These are phyloP conservation scores for Jaculus jaculus DNA, from an alignment of 2,113 vertebrate species.

Conservation along the genomic window DNA sequence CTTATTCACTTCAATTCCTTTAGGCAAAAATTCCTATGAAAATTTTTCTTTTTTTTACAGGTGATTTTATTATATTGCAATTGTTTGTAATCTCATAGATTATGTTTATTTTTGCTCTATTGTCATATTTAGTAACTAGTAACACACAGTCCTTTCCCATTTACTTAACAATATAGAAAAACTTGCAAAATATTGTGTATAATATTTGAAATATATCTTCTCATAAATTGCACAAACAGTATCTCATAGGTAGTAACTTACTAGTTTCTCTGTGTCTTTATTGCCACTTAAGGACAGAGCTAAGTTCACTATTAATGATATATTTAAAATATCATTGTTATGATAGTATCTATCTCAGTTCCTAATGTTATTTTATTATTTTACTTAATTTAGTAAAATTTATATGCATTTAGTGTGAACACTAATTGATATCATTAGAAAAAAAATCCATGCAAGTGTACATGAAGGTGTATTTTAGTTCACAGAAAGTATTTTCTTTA, in stretches of 20 bases:
- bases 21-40: background rate
- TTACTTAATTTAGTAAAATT: background rate
- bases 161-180: background rate
- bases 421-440: background rate
- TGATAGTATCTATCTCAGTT: background rate
- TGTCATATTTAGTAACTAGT: background rate
- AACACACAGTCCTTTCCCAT: background rate
- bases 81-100: background rate
- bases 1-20: background rate
- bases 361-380: background rate
- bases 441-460: background rate
- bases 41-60: background rate
- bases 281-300: background rate
- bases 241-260: background rate
- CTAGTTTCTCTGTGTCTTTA: background rate
- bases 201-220: background rate
- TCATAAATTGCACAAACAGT: background rate
- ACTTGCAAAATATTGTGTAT: background rate
- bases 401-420: background rate
- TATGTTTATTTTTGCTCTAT: background rate
- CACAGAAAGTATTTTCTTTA: background rate
- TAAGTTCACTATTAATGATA: background rate
- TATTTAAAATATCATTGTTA: background rate
- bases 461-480: background rate
- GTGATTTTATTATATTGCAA: background rate